phyloP scores from a whole-genome alignment of 2,113 vertebrate genomes.

The Callorhinus ursinus region DNA sequence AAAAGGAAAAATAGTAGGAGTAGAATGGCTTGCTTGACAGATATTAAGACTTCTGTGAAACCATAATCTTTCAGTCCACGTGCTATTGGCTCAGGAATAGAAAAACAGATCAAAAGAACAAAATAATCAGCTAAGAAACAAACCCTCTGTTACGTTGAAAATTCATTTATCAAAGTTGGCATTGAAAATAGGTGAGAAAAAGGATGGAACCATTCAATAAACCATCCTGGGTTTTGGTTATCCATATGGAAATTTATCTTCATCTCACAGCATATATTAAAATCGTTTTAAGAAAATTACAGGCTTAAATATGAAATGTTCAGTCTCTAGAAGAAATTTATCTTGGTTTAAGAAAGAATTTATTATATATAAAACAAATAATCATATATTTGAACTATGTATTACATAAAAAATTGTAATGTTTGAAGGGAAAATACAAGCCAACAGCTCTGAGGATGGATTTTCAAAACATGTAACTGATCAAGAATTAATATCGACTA shows the following conservation, averaged over 20 bases:
- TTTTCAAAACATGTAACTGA: not conserved
- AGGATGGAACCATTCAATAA: not conserved
- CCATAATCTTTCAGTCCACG: not conserved
- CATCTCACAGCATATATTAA: not conserved
- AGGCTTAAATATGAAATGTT: not conserved
- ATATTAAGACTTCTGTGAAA: not conserved
- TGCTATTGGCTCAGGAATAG: not conserved
- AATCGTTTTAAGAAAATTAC: not conserved
- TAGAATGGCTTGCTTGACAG: not conserved
- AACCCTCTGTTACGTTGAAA: not conserved
- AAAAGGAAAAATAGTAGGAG: not conserved
- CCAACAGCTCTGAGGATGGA: not conserved
- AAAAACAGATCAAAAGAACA: not conserved
- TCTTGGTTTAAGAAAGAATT: not conserved
- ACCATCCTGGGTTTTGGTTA: not conserved
- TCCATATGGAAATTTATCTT: not conserved
- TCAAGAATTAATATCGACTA: not conserved
- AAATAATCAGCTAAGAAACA: conserved; percentile 14
- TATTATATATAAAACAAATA: not conserved
- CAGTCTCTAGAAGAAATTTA: not conserved
- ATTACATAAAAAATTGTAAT: not conserved
- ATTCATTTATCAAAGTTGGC: not conserved
- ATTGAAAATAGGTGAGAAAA: not conserved
- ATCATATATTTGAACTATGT: not conserved
- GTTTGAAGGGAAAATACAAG: not conserved